Base-by-base conservation (phyloP, 2,797 vertebrate species). In the Australoheros facetus region DNA sequence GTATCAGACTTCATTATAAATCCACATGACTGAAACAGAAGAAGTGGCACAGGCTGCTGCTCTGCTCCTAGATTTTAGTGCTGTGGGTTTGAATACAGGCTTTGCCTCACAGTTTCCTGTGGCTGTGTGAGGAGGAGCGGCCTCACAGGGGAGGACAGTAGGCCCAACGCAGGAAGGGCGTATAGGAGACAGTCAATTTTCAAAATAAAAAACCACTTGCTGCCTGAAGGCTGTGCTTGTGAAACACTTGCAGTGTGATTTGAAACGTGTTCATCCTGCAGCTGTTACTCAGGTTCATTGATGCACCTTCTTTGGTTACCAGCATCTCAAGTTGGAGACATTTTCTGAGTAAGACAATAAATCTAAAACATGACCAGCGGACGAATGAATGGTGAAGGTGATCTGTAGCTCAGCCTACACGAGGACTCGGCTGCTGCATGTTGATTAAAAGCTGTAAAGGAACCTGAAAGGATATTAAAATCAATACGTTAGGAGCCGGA, bases 1-100 rank as follows among this genome's bases (percentile, higher is more conserved):
- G 12, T 42, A 42, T 13, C 11, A 13, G 39, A 42, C 39, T 42
- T 12, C 39, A 42, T 42, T 13, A 51, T 8, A 19, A 19, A 19
- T 8, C 5, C 17, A 51, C 7, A 19, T 16, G 16, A 48, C 14
- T 3, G 1, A 48, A 39, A 10, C 37, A 39, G 37, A 3, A 60
- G 1, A 26, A 26, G 3, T 1, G 0, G 57, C 32, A 4, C 39
- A 13, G 39, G 11, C 11, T 34, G 6, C 9, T 3, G 10, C 3
- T 4, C 37, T 11, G 37, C 37, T 37, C 37, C 11, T 8, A 39
- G 37, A 10, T 3, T 39, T 11, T 11, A 11, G 10, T 11, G 37
- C 37, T 11, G 37, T 3, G 9, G 10, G 37, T 34, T 8, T 34
- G 2, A 34, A 30, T 5, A 30, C 8, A 34, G 32, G 7, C 7